A percentile compares a stretch with the other conserved stretches of the same genome.
Conservation (phyloP, 2,797 vertebrate genomes). For the Ceyx erithaca region DNA sequence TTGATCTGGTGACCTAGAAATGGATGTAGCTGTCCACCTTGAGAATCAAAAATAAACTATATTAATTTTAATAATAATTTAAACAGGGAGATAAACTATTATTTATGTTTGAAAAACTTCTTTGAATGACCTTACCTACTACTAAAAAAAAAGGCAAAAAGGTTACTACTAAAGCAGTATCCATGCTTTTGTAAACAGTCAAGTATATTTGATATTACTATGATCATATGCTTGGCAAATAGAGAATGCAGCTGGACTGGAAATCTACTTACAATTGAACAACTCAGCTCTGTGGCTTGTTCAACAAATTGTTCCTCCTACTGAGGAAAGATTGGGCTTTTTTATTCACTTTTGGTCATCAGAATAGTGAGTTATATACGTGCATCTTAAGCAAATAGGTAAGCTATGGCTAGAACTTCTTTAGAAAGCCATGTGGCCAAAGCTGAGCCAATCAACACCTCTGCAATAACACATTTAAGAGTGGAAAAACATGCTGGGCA, state of each 20-base stretch:
- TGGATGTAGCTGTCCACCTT: not conserved
- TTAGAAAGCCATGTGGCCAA: not conserved
- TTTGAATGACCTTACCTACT: not conserved
- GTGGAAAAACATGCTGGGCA: not conserved
- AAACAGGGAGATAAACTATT: not conserved
- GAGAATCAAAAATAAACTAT: not conserved
- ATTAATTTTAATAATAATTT: not conserved
- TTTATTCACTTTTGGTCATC: not conserved
- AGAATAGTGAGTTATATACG: not conserved
- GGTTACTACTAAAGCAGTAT: not conserved
- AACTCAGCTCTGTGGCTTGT: not conserved
- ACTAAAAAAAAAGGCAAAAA: not conserved
- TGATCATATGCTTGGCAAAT: not conserved
- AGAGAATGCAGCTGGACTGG: not conserved
- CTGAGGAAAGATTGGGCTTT: not conserved
- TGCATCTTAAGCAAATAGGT: not conserved
- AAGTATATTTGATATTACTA: not conserved
- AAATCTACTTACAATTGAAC: slow-evolving; percentile 11
- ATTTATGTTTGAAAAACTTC: not conserved
- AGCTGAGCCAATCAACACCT: not conserved
- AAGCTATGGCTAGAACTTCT: not conserved
- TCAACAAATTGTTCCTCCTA: not conserved
- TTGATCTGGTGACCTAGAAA: not conserved
- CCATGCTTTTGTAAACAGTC: not conserved
- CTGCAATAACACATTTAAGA: not conserved